Evolutionary conservation across 2,888 invertebrate species (phyloP).

Genomic region (Hydroisotoma schaefferi): DNA sequence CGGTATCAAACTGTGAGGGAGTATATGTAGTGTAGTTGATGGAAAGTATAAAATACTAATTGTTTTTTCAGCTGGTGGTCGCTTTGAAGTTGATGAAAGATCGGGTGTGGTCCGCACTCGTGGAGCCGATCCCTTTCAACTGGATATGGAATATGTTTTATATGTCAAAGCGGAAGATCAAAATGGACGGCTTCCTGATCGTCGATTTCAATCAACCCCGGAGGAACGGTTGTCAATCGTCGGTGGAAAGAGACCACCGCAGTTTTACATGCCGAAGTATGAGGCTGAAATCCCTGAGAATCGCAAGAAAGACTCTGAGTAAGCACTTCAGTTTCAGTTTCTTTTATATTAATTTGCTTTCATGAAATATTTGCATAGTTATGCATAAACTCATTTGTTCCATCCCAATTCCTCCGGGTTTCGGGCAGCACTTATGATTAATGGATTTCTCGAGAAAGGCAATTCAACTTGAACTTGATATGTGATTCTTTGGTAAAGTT

Average conservation of each 20-base stretch:
- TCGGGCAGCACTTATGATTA: too few relatives aligned
- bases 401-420: too few relatives aligned
- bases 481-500: too few relatives aligned
- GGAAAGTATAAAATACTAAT: not conserved
- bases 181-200: constrained; percentile 86
- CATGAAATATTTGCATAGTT: too few relatives aligned
- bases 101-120: constrained; percentile 88
- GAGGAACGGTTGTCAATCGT: constrained; percentile 90
- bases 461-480: too few relatives aligned
- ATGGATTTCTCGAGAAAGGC: too few relatives aligned
- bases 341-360: not conserved
- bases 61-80: constrained; percentile 57
- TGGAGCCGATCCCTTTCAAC: constrained; percentile 85
- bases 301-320: constrained; percentile 95
- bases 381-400: too few relatives aligned
- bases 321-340: constrained; percentile 55
- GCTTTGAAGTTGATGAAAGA: constrained; percentile 83
- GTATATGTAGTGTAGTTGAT: not conserved
- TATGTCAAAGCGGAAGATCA: constrained; percentile 90
- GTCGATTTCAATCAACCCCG: constrained; percentile 82
- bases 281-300: constrained; percentile 95
- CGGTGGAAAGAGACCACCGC: constrained; percentile 95
- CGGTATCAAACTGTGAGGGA: too few relatives aligned
- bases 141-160: constrained; percentile 90
- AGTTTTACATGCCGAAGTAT: constrained; percentile 94